phyloP scores from a whole-genome alignment of 2,888 invertebrate species.

The Argynnis bischoffii region DNA sequence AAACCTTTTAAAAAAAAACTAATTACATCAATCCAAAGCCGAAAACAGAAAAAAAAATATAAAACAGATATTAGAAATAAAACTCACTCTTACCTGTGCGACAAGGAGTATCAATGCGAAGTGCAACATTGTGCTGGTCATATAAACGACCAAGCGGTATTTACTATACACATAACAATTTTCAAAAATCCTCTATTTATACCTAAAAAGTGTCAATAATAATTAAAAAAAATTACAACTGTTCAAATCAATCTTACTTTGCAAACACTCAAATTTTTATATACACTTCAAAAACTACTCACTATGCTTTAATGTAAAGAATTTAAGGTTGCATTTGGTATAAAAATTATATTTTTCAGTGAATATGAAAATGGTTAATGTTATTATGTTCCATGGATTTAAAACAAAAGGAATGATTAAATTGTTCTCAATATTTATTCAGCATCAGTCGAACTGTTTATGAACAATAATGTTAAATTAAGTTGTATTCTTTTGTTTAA shows the following conservation, averaged over 20 bases:
- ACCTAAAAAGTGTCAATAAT: conserved; percentile 55
- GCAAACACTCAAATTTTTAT: conserved; percentile 38
- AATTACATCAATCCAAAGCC: conserved; percentile 17
- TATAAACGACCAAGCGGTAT: conserved; percentile 66
- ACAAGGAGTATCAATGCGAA: conserved; percentile 63
- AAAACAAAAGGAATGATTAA: conserved; percentile 63
- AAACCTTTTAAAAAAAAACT: conserved; percentile 15
- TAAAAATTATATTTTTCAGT: conserved; percentile 1
- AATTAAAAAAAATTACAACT: conserved; percentile 54
- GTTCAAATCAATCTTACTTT: conserved; percentile 51
- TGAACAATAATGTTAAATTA: conserved; percentile 61
- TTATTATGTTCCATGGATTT: conserved; percentile 41
- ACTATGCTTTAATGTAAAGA: background rate
- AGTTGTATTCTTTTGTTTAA: conserved; percentile 47
- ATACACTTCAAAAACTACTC: background rate
- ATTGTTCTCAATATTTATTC: conserved; percentile 53
- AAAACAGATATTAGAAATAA: conserved; percentile 23
- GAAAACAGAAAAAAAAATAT: background rate
- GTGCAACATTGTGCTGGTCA: conserved; percentile 72
- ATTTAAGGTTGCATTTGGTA: conserved; percentile 37
- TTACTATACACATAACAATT: conserved; percentile 66
- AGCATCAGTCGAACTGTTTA: conserved; percentile 47
- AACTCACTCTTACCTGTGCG: conserved; percentile 62
- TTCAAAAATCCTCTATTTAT: conserved; percentile 59
- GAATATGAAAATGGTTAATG: conserved; percentile 21